phyloP scores from a whole-genome alignment of 2,797 vertebrate species.

The Capromys pilorides region DNA sequence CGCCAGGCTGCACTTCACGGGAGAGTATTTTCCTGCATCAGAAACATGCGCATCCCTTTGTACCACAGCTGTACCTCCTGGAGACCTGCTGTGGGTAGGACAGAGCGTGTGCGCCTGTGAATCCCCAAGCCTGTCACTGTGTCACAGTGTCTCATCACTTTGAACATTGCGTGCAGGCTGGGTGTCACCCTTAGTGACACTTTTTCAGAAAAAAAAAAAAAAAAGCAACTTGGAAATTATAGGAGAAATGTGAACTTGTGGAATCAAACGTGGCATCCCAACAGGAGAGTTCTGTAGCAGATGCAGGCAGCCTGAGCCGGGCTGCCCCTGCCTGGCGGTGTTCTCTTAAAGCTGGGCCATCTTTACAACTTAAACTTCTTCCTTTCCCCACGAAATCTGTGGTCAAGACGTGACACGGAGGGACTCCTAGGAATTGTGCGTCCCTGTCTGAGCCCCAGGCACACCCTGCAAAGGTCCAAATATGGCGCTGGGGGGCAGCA shows the following conservation, averaged over 20 bases:
- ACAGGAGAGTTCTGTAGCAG: not conserved
- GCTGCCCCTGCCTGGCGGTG: not conserved
- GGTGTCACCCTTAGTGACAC: not conserved
- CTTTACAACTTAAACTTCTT: not conserved
- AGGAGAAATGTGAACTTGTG: not conserved
- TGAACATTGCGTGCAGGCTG: not conserved
- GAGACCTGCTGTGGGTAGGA: not conserved
- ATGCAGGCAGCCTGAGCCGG: not conserved
- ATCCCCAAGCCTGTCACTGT: accelerated
- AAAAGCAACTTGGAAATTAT: accelerated
- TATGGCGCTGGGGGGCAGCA: not conserved
- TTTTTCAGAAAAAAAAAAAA: not conserved
- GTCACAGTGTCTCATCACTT: not conserved
- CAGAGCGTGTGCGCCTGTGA: not conserved
- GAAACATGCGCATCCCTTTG: not conserved
- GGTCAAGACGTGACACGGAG: not conserved
- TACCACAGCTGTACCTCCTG: not conserved
- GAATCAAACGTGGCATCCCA: not conserved
- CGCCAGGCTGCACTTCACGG: no score
- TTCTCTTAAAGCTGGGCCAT: not conserved
- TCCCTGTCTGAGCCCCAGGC: not conserved
- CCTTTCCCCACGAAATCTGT: not conserved
- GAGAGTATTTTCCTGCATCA: not conserved
- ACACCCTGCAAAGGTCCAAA: not conserved
- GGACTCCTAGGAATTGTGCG: no score